A percentile compares a stretch with the other conserved stretches of the same genome.
phyloP scores from a whole-genome alignment of 2,888 invertebrate genomes.

The Phrixothrix hirtus region DNA sequence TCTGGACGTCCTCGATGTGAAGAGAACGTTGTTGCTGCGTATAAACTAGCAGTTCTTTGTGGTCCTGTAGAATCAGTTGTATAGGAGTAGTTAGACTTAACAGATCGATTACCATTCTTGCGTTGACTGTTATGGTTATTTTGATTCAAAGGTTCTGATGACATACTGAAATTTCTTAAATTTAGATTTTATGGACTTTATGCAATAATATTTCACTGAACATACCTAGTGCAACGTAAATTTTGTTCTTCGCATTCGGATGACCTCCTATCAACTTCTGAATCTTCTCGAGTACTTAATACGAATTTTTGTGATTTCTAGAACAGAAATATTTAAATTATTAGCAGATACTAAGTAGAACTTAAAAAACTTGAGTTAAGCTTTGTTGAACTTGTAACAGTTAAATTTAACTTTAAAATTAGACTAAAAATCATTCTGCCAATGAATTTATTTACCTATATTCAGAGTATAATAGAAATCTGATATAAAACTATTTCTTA shows the following conservation, averaged over 20 bases:
- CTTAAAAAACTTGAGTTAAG: no score
- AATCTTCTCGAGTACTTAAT: constrained; percentile 52
- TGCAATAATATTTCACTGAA: no score
- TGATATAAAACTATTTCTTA: no score
- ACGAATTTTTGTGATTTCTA: constrained; percentile 53
- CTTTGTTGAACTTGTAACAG: no score
- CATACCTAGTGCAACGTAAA: constrained; percentile 51
- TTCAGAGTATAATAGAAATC: no score
- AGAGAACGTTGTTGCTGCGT: constrained; percentile 44
- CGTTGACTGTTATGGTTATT: constrained; percentile 24
- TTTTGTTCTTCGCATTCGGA: constrained; percentile 55
- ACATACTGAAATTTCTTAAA: constrained; percentile 26
- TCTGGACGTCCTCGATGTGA: constrained; percentile 57
- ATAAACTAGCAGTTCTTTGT: constrained; percentile 46
- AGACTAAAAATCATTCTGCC: no score
- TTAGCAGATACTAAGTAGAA: no score
- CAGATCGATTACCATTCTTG: constrained; percentile 42
- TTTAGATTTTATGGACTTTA: constrained; percentile 1
- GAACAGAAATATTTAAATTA: constrained; percentile 21
- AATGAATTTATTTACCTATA: no score
- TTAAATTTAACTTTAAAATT: no score
- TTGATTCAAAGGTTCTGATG: constrained; percentile 27
- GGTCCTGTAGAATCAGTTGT: constrained; percentile 45
- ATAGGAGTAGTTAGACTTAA: constrained; percentile 51
- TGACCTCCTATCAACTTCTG: constrained; percentile 53